Percentiles rank a stretch among this genome's conserved stretches.
phyloP scores from a whole-genome alignment of 2,888 invertebrate species.

The Abscondita cerata region DNA sequence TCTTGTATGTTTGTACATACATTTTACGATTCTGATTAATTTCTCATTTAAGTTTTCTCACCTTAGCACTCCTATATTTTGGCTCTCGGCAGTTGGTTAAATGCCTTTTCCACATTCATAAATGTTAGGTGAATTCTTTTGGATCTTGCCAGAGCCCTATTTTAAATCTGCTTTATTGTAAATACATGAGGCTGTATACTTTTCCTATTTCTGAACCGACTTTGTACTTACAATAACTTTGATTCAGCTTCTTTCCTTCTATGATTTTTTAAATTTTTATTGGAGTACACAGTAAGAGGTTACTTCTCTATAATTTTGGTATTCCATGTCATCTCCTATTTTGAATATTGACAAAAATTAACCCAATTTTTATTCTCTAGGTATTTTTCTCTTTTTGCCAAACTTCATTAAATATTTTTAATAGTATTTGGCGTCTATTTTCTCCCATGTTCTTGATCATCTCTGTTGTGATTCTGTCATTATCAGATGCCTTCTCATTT shows the following conservation, averaged over 20 bases:
- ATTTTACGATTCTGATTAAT: not conserved
- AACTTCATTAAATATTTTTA: not conserved
- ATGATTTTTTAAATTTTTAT: conserved; percentile 1
- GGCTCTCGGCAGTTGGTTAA: not conserved
- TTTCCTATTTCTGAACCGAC: not conserved
- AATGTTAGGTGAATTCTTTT: not conserved
- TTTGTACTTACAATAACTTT: not conserved
- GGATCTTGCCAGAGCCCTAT: not conserved
- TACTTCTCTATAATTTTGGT: not conserved
- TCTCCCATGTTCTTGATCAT: conserved; percentile 1
- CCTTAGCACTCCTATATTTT: too few species aligned
- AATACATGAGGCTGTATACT: not conserved
- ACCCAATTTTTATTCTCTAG: too few species aligned
- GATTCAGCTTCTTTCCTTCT: conserved; percentile 6
- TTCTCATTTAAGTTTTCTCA: not conserved
- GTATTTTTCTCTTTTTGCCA: not conserved
- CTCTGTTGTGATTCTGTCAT: conserved; percentile 1
- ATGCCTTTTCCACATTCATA: not conserved
- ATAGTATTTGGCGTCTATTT: not conserved
- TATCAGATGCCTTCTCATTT: not conserved
- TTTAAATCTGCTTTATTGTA: conserved; percentile 1
- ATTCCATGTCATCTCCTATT: not conserved
- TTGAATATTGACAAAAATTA: too few species aligned
- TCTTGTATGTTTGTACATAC: too few species aligned
- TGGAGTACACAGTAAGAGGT: not conserved